These are phyloP conservation scores for Sparidentex hasta DNA, from an alignment of 2,797 vertebrate species.

Conservation along the genomic window DNA sequence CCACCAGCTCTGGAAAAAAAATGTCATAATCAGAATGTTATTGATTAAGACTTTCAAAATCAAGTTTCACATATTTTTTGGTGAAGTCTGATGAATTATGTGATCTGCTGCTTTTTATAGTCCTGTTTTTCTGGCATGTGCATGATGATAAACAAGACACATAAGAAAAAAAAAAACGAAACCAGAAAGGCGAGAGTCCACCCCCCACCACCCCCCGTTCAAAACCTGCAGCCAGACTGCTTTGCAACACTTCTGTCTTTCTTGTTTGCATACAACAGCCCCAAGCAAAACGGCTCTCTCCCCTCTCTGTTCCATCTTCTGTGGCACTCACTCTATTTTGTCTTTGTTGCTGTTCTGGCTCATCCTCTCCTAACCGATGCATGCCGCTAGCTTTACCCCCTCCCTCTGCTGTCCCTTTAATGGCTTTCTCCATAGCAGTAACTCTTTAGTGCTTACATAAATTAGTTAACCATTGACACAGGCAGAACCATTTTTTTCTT, in stretches of 20 bases:
- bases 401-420: conserved; percentile 3
- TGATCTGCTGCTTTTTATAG: no score
- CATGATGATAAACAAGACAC: no score
- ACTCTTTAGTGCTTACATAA: conserved; percentile 17
- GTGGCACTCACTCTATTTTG: conserved; percentile 8
- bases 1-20: no score
- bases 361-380: neutral
- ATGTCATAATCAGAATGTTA: no score
- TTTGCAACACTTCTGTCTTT: conserved; percentile 21
- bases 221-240: conserved; percentile 2
- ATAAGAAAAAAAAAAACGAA: no score
- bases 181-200: no score
- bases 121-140: no score
- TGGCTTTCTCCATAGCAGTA: neutral
- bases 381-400: neutral
- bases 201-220: no score
- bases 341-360: conserved; percentile 19
- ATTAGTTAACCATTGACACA: conserved; percentile 41
- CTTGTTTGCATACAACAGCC: conserved; percentile 28
- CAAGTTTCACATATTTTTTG: no score
- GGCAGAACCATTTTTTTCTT: neutral
- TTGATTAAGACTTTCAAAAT: no score
- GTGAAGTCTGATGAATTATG: no score
- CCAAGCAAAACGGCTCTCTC: conserved; percentile 13
- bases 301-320: conserved; percentile 23